phyloP scores from a whole-genome alignment of 2,113 vertebrate species.

The Aldabrachelys gigantea region DNA sequence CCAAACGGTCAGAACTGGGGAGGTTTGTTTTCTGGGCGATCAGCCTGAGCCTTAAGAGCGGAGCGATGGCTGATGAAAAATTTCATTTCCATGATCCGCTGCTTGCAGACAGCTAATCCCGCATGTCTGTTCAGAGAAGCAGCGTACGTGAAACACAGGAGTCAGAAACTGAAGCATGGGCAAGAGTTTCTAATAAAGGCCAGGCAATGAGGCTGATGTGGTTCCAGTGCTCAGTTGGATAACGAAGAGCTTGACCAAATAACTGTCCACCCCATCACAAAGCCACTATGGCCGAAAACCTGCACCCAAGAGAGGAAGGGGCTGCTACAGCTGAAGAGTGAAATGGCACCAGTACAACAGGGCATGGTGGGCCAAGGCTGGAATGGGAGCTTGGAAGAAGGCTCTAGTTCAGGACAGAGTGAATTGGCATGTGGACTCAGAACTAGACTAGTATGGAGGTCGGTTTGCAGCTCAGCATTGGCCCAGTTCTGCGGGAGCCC shows the following conservation, averaged over 20 bases:
- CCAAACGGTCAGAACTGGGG: not conserved
- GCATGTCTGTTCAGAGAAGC: not conserved
- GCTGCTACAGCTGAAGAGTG: not conserved
- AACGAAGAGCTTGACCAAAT: not conserved
- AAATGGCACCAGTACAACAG: not conserved
- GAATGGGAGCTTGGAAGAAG: not conserved
- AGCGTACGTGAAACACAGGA: not conserved
- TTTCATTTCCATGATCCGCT: not conserved
- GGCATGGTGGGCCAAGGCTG: not conserved
- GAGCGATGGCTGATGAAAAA: not conserved
- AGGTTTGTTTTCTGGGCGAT: not conserved
- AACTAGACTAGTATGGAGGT: not conserved
- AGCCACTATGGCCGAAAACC: accelerated
- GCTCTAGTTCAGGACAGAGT: not conserved
- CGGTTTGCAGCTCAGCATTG: not conserved
- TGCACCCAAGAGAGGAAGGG: not conserved
- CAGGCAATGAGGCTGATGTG: not conserved
- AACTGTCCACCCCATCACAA: not conserved
- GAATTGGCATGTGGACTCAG: not conserved
- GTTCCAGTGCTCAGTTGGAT: not conserved
- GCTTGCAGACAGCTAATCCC: not conserved
- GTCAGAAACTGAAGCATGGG: not conserved
- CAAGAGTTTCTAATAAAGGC: not conserved
- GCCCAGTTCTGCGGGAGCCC: not conserved
- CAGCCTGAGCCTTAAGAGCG: not conserved